Conservation (phyloP, 2,888 invertebrate genomes). For the Rhagonycha fulva region DNA sequence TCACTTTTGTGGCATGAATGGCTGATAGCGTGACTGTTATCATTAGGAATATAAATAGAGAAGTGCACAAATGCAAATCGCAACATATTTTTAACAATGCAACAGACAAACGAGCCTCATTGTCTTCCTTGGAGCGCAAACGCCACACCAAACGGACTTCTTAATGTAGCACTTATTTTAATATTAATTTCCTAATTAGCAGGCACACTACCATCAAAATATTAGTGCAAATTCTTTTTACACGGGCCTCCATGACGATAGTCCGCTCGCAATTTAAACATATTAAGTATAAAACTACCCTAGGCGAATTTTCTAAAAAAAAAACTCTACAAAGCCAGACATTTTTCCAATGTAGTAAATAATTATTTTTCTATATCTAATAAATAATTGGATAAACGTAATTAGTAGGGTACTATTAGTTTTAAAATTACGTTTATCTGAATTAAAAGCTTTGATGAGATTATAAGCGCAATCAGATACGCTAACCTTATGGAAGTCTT, state of each 20-base stretch:
- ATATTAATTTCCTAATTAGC: background rate
- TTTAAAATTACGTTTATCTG: too few species aligned
- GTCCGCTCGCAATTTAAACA: background rate
- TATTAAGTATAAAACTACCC: too few species aligned
- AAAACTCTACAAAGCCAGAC: too few species aligned
- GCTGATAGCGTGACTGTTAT: constrained; percentile 30
- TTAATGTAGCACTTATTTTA: background rate
- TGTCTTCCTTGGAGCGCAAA: background rate
- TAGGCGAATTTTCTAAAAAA: too few species aligned
- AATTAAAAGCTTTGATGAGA: too few species aligned
- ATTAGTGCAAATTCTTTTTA: background rate
- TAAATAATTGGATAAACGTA: too few species aligned
- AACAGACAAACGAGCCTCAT: constrained; percentile 17
- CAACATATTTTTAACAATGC: constrained; percentile 29
- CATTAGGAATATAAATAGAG: constrained; percentile 29
- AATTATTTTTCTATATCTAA: too few species aligned
- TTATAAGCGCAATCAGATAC: too few species aligned
- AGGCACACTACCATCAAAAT: background rate
- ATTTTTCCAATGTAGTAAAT: too few species aligned
- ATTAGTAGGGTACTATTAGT: too few species aligned
- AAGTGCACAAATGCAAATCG: constrained; percentile 28
- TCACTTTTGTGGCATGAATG: constrained; percentile 29
- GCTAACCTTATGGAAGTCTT: too few species aligned
- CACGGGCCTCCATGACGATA: background rate
- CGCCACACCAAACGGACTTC: too few species aligned